These are phyloP conservation scores for Poecilobothrus nobilitatus DNA, from an alignment of 2,888 invertebrate species.

Conservation along the genomic window DNA sequence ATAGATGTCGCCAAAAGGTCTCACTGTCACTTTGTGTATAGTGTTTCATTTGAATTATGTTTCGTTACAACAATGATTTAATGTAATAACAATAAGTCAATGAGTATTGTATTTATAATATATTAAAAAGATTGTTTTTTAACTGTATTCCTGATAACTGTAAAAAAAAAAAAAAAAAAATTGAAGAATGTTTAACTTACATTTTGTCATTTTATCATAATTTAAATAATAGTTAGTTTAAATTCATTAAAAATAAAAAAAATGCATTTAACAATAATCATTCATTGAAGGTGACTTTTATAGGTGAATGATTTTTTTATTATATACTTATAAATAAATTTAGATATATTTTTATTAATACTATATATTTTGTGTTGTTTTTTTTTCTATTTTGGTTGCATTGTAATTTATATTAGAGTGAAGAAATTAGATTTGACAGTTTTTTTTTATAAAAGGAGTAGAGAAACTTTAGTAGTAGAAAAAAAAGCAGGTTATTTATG, in stretches of 20 bases:
- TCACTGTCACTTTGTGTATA: background rate
- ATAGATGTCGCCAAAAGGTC: conserved; percentile 20
- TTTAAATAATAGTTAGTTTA: background rate
- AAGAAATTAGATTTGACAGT: no score
- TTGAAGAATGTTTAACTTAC: no score
- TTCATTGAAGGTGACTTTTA: conserved; percentile 1
- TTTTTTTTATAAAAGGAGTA: background rate
- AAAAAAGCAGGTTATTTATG: conserved; percentile 3
- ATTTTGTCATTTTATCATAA: background rate
- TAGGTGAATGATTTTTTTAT: background rate
- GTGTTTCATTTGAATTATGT: no score
- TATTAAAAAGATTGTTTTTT: no score
- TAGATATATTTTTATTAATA: background rate
- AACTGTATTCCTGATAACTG: no score
- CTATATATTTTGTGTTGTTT: background rate
- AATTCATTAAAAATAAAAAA: background rate
- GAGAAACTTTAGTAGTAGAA: background rate
- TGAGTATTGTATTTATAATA: no score
- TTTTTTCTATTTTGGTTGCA: background rate
- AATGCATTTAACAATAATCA: background rate
- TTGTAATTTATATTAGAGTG: no score
- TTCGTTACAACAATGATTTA: no score
- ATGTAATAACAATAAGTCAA: no score
- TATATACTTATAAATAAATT: background rate
- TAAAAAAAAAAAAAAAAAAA: no score